Conservation (phyloP, 2,797 vertebrate species). For the Ctenopoma kingsleyae region DNA sequence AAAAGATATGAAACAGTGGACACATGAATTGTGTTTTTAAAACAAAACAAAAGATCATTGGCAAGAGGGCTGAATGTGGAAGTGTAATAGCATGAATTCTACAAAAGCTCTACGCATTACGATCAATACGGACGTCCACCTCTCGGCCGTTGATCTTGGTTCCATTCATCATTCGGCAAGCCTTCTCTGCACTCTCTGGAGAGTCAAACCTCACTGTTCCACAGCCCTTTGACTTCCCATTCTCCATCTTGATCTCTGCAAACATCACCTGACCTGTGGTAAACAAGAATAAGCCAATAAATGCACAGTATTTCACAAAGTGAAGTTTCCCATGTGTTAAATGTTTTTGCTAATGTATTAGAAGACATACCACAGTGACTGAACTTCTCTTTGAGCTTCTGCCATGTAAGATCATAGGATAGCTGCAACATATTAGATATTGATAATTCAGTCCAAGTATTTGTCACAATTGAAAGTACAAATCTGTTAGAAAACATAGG, state of each 20-base stretch:
- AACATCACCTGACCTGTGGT: conserved; percentile 95
- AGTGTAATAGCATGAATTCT: conserved; percentile 66
- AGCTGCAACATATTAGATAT: conserved; percentile 87
- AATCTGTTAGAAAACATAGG: neutral
- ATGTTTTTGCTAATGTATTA: neutral
- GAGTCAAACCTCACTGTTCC: conserved; percentile 97
- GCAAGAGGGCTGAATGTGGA: conserved; percentile 65
- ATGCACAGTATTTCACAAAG: conserved; percentile 1
- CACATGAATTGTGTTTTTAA: conserved; percentile 91
- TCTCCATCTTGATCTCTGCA: conserved; percentile 99
- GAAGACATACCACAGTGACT: conserved; percentile 92
- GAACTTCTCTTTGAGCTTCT: conserved; percentile 99
- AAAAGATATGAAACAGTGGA: conserved; percentile 84
- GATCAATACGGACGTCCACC: conserved; percentile 97
- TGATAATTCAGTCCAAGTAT: neutral
- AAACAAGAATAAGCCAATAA: neutral
- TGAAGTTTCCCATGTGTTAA: neutral
- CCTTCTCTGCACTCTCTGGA: conserved; percentile 95
- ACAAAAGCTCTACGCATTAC: conserved; percentile 89
- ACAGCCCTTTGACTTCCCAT: conserved; percentile 97
- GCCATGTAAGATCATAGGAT: conserved; percentile 98
- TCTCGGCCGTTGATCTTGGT: conserved; percentile 98
- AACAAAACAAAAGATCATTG: conserved; percentile 90
- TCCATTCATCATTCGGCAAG: conserved; percentile 98
- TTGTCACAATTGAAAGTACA: neutral